These are phyloP conservation scores for Tenthredo amoena DNA, from an alignment of 2,888 invertebrate species.

Conservation along the genomic window DNA sequence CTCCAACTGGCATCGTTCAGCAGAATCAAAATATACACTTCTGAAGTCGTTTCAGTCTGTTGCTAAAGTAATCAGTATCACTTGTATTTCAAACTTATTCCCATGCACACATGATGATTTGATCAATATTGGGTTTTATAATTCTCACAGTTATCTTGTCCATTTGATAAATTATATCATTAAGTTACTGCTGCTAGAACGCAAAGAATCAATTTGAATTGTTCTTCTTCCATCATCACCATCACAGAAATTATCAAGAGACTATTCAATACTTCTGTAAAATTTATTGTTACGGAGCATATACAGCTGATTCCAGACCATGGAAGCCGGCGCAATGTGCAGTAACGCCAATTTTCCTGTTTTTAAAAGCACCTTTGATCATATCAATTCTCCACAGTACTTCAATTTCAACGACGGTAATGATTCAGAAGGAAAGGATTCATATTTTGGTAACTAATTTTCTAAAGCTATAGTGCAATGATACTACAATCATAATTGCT, in stretches of 20 bases:
- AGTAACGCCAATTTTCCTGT: neutral
- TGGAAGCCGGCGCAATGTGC: neutral
- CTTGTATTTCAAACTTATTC: neutral
- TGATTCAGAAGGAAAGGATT: constrained; percentile 35
- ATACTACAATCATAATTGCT: neutral
- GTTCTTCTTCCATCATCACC: neutral
- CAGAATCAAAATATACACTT: neutral
- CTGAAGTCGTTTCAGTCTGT: neutral
- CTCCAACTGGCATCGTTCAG: neutral
- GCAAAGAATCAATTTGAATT: neutral
- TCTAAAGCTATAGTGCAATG: neutral
- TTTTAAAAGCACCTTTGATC: neutral
- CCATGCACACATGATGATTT: neutral
- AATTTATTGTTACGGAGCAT: neutral
- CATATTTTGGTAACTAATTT: constrained; percentile 34
- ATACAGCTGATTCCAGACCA: neutral
- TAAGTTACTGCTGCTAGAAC: neutral
- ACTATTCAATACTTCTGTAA: neutral
- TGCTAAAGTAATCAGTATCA: neutral
- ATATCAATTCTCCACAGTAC: constrained; percentile 2
- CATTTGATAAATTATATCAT: neutral
- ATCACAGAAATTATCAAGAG: neutral
- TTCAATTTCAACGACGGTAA: neutral
- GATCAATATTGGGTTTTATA: neutral
- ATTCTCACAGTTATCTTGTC: neutral